Percentiles rank a stretch among this genome's conserved stretches.
Evolutionary conservation across 2,797 vertebrate species (phyloP).

Genomic region (Serranus cabrilla): DNA sequence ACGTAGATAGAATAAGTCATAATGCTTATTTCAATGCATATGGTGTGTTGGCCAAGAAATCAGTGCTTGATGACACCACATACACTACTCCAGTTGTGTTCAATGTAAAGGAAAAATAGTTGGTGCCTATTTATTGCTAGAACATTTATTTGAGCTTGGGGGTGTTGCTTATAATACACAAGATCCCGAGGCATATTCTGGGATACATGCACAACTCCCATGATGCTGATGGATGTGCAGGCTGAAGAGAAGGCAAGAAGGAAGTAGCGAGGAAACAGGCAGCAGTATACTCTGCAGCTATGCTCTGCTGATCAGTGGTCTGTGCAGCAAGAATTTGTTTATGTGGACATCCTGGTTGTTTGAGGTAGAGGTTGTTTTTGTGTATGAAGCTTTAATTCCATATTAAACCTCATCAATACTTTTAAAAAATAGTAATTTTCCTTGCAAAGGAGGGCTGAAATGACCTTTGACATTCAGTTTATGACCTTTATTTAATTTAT

Average conservation of each 20-base stretch:
- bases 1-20: background rate
- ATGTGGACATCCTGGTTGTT: background rate
- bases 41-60: background rate
- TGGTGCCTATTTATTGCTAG: background rate
- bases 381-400: background rate
- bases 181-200: too few species aligned
- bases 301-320: slow-evolving; percentile 19
- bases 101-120: too few species aligned
- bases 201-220: background rate
- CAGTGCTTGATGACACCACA: background rate
- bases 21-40: background rate
- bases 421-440: too few species aligned
- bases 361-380: background rate
- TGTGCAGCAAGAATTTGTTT: slow-evolving; percentile 21
- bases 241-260: background rate
- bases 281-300: background rate
- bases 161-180: background rate
- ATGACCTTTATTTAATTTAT: slow-evolving; percentile 14
- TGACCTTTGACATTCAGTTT: slow-evolving; percentile 1
- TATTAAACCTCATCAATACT: background rate
- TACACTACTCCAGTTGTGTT: too few species aligned
- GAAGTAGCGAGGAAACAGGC: background rate
- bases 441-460: background rate
- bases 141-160: background rate
- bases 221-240: background rate